Evolutionary conservation across 2,888 invertebrate genomes (phyloP), one percentile per base, ranked within the genome.

Genomic region (Camptogramma bilineatum): DNA sequence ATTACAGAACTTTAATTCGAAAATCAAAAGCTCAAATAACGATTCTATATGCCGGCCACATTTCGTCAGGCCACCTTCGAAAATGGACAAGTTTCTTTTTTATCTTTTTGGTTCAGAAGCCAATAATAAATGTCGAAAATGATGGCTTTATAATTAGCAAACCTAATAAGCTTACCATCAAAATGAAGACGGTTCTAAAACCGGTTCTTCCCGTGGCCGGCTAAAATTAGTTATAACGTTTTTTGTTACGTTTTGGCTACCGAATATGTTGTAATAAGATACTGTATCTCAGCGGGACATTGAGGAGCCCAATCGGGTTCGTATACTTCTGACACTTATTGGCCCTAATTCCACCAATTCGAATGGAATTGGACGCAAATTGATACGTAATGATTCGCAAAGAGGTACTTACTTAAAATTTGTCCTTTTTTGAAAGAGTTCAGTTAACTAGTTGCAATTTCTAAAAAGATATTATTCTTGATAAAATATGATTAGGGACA

Each of bases 181-280:
- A 31, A 24, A 53, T 47, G 34, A 39, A 60, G 52, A 48, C 47
- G 16, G 17, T 34, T 7, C 19, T n/a, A 2, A 48, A 60, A 60
- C 53, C 13, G 44, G 52, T 58, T 31, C 18, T 17, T 47, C 21
- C 42, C 28, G 21, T 46, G 47, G 8, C 77, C 76, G 70, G 64
- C 75, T 73, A 78, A 81, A 82, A 81, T 82, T 79, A 77, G 79
- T 77, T 79, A 76, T 51, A 73, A 70, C 73, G 72, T 69, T 77
- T 75, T 69, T 73, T 74, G 56, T 68, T 74, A 66, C 60, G 52
- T 81, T 78, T 79, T 81, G 75, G 75, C 85, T 86, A 86, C 86
- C 82, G 85, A 83, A 85, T 83, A 74, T 77, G 71, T 69, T 70
- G 84, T 81, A 84, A 86, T 80, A 77, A 76, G 80, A 87, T 83